A percentile compares a stretch with the other conserved stretches of the same genome.
Evolutionary conservation across 2,113 vertebrate species (phyloP).

Genomic region (Aix galericulata): DNA sequence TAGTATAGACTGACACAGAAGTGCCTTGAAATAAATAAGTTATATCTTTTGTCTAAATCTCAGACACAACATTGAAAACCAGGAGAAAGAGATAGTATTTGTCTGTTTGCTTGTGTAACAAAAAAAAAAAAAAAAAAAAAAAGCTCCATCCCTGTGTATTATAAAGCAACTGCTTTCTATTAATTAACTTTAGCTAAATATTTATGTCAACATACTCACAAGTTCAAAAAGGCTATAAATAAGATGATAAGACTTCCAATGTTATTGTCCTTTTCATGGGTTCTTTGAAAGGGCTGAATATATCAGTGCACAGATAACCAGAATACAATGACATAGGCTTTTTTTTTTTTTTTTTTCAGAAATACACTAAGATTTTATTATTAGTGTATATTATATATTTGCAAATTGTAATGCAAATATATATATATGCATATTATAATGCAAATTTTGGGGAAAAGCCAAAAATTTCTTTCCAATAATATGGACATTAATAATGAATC

Average conservation of each 20-base stretch:
- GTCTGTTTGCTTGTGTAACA: background rate
- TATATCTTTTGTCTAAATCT: conserved; percentile 11
- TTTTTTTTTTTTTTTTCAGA: background rate
- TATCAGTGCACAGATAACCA: background rate
- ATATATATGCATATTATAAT: background rate
- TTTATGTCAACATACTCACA: conserved; percentile 14
- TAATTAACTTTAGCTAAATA: conserved; percentile 29
- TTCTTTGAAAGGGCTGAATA: background rate
- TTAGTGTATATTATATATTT: too few species aligned
- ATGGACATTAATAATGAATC: background rate
- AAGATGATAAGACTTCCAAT: background rate
- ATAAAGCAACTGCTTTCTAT: background rate
- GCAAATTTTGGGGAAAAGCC: background rate
- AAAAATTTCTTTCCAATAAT: background rate
- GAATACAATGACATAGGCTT: background rate
- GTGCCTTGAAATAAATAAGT: conserved; percentile 61
- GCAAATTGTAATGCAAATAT: background rate
- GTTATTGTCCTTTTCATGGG: background rate
- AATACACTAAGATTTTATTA: background rate
- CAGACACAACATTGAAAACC: background rate
- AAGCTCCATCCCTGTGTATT: background rate
- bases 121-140: conserved; percentile 31
- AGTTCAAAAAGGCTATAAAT: background rate
- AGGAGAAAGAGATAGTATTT: background rate
- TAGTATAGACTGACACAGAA: background rate